These are phyloP conservation scores for Caenorhabditis macrosperma DNA, from an alignment of 2,888 invertebrate genomes.

Conservation along the genomic window DNA sequence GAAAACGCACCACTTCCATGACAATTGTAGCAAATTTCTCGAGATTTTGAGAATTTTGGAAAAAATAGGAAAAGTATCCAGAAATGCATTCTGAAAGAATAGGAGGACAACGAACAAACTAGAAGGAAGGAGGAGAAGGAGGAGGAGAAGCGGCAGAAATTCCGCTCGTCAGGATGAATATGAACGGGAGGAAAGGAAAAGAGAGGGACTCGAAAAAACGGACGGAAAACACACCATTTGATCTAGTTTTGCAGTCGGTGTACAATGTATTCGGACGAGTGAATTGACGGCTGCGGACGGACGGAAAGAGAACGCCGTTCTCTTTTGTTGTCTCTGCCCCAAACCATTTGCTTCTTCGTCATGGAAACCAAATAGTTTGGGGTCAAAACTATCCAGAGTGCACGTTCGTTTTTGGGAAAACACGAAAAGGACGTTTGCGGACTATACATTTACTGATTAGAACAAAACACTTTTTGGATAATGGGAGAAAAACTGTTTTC, in stretches of 20 bases:
- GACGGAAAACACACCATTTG: not conserved
- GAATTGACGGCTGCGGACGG: not conserved
- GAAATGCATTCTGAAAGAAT: not conserved
- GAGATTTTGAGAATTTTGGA: not conserved
- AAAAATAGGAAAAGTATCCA: not conserved
- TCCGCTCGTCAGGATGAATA: not conserved
- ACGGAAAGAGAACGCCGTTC: not conserved
- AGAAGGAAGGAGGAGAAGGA: too few relatives aligned
- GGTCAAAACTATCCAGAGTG: too few relatives aligned
- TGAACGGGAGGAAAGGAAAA: not conserved
- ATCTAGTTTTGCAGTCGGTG: conserved; percentile 1
- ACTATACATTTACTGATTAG: too few relatives aligned
- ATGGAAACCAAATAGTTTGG: too few relatives aligned
- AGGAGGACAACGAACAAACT: not conserved
- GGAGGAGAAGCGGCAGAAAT: not conserved
- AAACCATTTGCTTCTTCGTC: too few relatives aligned
- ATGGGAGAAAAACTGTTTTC: too few relatives aligned
- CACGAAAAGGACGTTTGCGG: too few relatives aligned
- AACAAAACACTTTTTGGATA: too few relatives aligned
- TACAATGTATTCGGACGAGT: not conserved
- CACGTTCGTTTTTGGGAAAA: too few relatives aligned
- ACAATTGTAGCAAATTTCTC: conserved; percentile 4
- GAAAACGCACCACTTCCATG: not conserved
- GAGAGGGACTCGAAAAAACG: not conserved
- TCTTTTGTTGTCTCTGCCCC: not conserved